These are phyloP conservation scores for Odontomachus brunneus DNA, from an alignment of 1,140 invertebrate species.

Conservation along the genomic window DNA sequence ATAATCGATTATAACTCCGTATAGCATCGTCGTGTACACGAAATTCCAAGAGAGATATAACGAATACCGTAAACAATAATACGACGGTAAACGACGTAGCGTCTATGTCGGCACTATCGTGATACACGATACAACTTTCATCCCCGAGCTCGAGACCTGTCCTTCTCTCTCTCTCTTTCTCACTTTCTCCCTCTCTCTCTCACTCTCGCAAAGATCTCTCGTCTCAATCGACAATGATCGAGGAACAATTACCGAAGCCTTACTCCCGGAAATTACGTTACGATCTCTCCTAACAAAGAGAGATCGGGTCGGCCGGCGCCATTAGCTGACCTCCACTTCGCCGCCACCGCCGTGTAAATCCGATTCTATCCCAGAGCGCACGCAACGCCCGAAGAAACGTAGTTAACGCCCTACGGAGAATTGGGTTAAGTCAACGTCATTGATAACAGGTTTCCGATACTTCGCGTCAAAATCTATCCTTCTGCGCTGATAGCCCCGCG, in stretches of 20 bases:
- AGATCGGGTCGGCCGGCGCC: constrained; percentile 60
- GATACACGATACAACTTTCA: constrained; percentile 17
- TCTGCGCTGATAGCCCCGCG: background rate
- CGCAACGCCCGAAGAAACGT: constrained; percentile 53
- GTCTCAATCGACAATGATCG: constrained; percentile 46
- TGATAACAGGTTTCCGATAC: constrained; percentile 67
- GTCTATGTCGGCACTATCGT: background rate
- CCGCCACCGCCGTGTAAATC: constrained; percentile 57
- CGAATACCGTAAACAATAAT: background rate
- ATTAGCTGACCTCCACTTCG: constrained; percentile 70
- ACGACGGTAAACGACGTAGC: background rate
- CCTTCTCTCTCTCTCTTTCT: too few species aligned
- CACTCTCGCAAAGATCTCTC: constrained; percentile 17
- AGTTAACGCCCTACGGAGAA: constrained; percentile 69
- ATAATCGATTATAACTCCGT: background rate
- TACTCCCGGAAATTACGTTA: constrained; percentile 61
- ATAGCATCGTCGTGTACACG: background rate
- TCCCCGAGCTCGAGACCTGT: background rate
- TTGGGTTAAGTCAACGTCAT: constrained; percentile 77
- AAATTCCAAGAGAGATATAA: background rate
- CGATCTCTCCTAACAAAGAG: constrained; percentile 61
- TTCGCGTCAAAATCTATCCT: constrained; percentile 68
- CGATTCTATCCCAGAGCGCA: constrained; percentile 64
- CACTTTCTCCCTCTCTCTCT: too few species aligned
- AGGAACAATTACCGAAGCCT: constrained; percentile 68